Evolutionary conservation across 2,797 vertebrate species (phyloP), one percentile per base, ranked within the genome.

Genomic region (Rhabdomys pumilio): DNA sequence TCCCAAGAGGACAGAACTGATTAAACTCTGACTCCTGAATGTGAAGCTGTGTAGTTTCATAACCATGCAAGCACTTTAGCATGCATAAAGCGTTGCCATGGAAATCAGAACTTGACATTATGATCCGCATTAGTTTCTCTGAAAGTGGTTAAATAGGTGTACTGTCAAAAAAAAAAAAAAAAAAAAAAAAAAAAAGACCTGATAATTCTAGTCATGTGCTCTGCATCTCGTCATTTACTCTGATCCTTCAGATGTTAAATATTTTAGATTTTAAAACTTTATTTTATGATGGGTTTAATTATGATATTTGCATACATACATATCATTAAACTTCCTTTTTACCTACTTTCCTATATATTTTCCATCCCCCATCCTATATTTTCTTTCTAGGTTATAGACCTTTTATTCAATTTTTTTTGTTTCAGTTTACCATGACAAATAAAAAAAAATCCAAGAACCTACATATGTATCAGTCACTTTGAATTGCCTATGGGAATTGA

Each of bases 61-160:
- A 97, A 88, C 67, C 73, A 85, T 90, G 34, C 94, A 76, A 89
- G 47, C 82, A 53, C n/a, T 90, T 97, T 80, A 94, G 77, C 75
- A 92, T 82, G 65, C 63, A 83, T 72, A 90, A 91, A 93, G 29
- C 67, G 81, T 97, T 96, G 84, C 77, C 77, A 96, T 93, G 90
- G 97, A 93, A 88, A 96, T 95, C 44, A 95, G 91, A 96, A 95
- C 86, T 94, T 96, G 84, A 97, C 94, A 93, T 96, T 94, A 92
- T 90, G 94, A 96, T 95, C 93, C 84, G 69, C 19, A 95, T 91
- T 94, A 90, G 29, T 19, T 6, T 94, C 65, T 92, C 76, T 79
- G 53, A 94, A 97, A 84, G 82, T 80, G 75, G 57, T 95, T 95
- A 94, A 95, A 95, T 81, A 89, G 80, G 57, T 93, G n/a, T 67